Base-by-base conservation (phyloP, 2,888 invertebrate species). In the Eustalomyia histrio region DNA sequence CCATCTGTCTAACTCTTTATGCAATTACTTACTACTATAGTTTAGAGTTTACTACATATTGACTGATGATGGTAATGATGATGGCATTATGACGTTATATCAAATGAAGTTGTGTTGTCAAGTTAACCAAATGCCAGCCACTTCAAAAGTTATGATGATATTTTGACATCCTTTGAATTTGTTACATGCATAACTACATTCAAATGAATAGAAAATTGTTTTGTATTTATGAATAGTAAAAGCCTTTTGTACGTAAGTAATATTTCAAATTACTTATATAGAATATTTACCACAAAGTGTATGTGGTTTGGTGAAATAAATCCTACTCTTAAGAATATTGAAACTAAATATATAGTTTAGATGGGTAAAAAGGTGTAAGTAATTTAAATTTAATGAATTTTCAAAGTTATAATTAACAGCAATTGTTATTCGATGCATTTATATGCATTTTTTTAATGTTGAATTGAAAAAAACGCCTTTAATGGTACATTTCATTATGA, bases 101-200 rank as follows among this genome's bases (percentile, higher is more conserved):
- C 55, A 50, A 58, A 69, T 64, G 24, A 67, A 74, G 65, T 57
- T 43, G 7, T 55, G 43, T 68, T 69, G 52, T 57, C 55, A 65
- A 58, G 47, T 76, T 68, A 63, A 53, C 76, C 72, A 58, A 29
- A 60, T 76, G 60, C 29, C 67, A 68, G 65, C 35, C 64, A 74
- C 78, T 69, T 71, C 57, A 74, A 74, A 43, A 71, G 47, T 74
- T 57, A 67, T 78, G 74, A 71, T 60, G 65, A 61, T 55, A 72
- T 67, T 65, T 57, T 55, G 69, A 61, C 65, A 71, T 69, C 18
- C 55, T 74, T 65, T 58, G 50, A 71, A 71, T 35, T 17, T 18
- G 17, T 57, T 63, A 29, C 47, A 55, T 14, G 47, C 35, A 9
- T 5, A 6, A 55, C 57, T 5, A 65, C 52, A 65, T 53, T 10